Evolutionary conservation across 2,113 vertebrate genomes (phyloP), one percentile per base, ranked within the genome.

Genomic region (Xyrauchen texanus): DNA sequence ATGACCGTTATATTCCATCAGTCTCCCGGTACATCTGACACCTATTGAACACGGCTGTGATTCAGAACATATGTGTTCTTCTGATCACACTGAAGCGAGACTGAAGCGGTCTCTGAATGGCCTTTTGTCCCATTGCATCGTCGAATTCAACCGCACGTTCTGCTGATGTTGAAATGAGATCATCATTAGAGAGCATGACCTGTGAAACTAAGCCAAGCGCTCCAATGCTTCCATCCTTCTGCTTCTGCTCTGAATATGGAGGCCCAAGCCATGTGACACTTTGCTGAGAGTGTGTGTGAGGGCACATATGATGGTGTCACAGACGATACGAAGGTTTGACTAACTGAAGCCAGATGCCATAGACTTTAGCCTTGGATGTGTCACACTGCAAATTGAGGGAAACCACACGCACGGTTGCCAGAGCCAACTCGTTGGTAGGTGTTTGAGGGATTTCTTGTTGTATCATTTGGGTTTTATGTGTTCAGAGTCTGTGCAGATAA

Each of bases 31-130:
- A 63, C 15, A 42, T 76, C 67, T 77, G 68, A 81, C 63, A 80
- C 63, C 51, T 42, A 5, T 13, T 68, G 55, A 64, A 47, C 78
- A 67, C 52, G 70, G 16, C 46, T 77, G 61, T 77, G 72, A 81
- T 80, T 49, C 7, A 74, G 69, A 78, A 55, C 79, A 74, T 65
- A 74, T 81, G 82, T 10, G 16, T 45, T 61, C 9, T 34, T 55
- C 49, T 83, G 63, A 81, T 80, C 57, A 77, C 57, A 63, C 68
- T 63, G 46, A 78, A 68, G 74, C 66, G 77, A 76, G 77, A 80
- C 55, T 78, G 70, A 52, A 80, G 21, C 44, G 57, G 62, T 11
- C 47, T 16, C 44, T 51, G 70, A 49, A 46, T 55, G 68, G 78
- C 49, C 72, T 73, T 78, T 71, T 51, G 67, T 73, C 64, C 47